phyloP scores from a whole-genome alignment of 35 echinoderm and acorn worm species.

The Lytechinus pictus region DNA sequence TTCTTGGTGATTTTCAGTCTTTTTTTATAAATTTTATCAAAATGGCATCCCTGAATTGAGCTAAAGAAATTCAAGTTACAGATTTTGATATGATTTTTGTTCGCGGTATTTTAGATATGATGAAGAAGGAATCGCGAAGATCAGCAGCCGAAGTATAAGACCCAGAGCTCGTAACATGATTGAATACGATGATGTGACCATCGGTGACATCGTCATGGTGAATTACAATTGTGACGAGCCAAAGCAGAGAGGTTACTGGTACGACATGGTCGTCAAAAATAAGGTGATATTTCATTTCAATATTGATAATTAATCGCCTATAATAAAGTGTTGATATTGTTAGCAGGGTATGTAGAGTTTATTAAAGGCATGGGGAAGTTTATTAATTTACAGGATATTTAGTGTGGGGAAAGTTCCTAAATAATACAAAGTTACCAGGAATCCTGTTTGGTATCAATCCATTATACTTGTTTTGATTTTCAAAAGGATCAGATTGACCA shows the following conservation, averaged over 20 bases:
- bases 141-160: slow-evolving; percentile 74
- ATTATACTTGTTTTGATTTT: too few relatives aligned
- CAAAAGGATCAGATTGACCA: too few relatives aligned
- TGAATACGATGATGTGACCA: slow-evolving; percentile 63
- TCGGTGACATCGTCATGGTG: slow-evolving; percentile 84
- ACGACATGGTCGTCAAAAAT: slow-evolving; percentile 80
- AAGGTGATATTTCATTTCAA: slow-evolving; percentile 59
- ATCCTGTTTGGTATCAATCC: too few relatives aligned
- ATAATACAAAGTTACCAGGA: too few relatives aligned
- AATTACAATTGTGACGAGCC: slow-evolving; percentile 98
- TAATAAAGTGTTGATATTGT: not conserved
- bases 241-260: slow-evolving; percentile 90
- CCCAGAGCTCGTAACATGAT: slow-evolving; percentile 77
- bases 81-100: not conserved
- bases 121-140: slow-evolving; percentile 81
- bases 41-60: too few relatives aligned
- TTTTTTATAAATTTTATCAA: too few relatives aligned
- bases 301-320: not conserved
- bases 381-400: not conserved
- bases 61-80: too few relatives aligned
- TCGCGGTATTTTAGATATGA: slow-evolving; percentile 71
- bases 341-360: not conserved
- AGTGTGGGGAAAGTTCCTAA: too few relatives aligned
- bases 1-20: too few relatives aligned
- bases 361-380: not conserved